A percentile compares a stretch with the other conserved stretches of the same genome.
phyloP scores from a whole-genome alignment of 2,888 invertebrate species.

The Athetis lepigone region DNA sequence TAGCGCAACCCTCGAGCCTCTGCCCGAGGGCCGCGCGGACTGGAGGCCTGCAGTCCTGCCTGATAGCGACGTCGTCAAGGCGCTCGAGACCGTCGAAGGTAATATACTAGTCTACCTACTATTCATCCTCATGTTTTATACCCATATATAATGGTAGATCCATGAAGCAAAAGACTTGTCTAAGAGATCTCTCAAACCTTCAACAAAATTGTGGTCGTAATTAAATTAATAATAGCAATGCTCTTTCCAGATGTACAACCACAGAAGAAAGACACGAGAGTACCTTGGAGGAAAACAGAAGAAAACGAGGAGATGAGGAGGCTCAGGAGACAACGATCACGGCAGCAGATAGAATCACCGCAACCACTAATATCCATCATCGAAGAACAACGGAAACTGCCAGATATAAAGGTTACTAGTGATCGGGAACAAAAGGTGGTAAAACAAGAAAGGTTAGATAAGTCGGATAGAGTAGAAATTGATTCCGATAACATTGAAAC shows the following conservation, averaged over 20 bases:
- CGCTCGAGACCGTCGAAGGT: slow-evolving; percentile 97
- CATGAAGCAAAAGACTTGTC: no score
- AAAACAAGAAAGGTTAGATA: slow-evolving; percentile 66
- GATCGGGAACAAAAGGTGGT: slow-evolving; percentile 69
- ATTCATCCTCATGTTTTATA: not conserved
- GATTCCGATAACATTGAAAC: slow-evolving; percentile 98
- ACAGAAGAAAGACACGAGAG: slow-evolving; percentile 93
- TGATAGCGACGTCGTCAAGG: slow-evolving; percentile 95
- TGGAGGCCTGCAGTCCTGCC: slow-evolving; percentile 95
- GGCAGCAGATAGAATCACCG: slow-evolving; percentile 84
- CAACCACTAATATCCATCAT: slow-evolving; percentile 90
- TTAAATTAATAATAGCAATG: not conserved
- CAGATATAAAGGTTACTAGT: slow-evolving; percentile 83
- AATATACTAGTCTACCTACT: not conserved
- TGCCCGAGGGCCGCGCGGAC: slow-evolving; percentile 93
- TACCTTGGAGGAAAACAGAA: slow-evolving; percentile 94
- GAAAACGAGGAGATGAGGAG: slow-evolving; percentile 92
- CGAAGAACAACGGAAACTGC: slow-evolving; percentile 91
- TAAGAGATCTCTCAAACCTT: no score
- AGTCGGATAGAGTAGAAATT: slow-evolving; percentile 94
- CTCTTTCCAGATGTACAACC: slow-evolving; percentile 92
- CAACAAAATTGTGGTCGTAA: not conserved
- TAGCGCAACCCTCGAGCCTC: slow-evolving; percentile 92
- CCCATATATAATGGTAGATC: no score
- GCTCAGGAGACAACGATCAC: slow-evolving; percentile 90